phyloP scores from a whole-genome alignment of 2,797 vertebrate species.

The Gephyroberyx darwinii region DNA sequence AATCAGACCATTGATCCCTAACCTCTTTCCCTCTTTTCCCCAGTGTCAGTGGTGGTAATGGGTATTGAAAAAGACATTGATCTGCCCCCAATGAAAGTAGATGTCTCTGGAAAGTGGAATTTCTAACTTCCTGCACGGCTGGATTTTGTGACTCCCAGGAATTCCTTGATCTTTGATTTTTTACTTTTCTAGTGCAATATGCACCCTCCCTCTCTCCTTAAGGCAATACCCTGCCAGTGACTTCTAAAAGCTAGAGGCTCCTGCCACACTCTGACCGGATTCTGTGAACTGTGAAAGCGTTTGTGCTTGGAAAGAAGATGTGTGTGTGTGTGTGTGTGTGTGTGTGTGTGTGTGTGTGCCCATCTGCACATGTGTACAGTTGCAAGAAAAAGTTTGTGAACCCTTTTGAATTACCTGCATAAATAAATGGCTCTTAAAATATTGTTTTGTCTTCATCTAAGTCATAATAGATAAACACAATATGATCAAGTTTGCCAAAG shows the following conservation, averaged over 20 bases:
- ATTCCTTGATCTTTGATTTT: conserved; percentile 1
- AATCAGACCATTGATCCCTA: conserved; percentile 42
- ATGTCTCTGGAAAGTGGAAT: conserved; percentile 47
- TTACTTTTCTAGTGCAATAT: neutral
- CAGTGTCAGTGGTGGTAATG: conserved; percentile 22
- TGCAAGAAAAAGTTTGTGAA: too few relatives aligned
- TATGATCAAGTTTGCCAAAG: too few relatives aligned
- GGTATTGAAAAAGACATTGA: conserved; percentile 42
- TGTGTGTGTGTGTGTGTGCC: neutral
- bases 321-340: conserved; percentile 5
- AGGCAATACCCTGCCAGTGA: neutral
- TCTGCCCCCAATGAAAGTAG: conserved; percentile 49
- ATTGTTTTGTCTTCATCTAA: too few relatives aligned
- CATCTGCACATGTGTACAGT: neutral
- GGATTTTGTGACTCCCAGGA: neutral
- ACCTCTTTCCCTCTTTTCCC: conserved; percentile 8
- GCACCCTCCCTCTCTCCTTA: neutral
- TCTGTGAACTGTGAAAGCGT: conserved; percentile 30
- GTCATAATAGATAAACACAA: too few relatives aligned
- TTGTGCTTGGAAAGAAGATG: neutral
- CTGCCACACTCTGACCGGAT: conserved; percentile 1
- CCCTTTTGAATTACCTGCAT: too few relatives aligned
- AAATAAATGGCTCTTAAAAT: too few relatives aligned
- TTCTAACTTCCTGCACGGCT: conserved; percentile 23
- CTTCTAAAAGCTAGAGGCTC: conserved; percentile 14